Base-by-base conservation (phyloP, 2,888 invertebrate genomes). In the Lasioglossum lativentre region DNA sequence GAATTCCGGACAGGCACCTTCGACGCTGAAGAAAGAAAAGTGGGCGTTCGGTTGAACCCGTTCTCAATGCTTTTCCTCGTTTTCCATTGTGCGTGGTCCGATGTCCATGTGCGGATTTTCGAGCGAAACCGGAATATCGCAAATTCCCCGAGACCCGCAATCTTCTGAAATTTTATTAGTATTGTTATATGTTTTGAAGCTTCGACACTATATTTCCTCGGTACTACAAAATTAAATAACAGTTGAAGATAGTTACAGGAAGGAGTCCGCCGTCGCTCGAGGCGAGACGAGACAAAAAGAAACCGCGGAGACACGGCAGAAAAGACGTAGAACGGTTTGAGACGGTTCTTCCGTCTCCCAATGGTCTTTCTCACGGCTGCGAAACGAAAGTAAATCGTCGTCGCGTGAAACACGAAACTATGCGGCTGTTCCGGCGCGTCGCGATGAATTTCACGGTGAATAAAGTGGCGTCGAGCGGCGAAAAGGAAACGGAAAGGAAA, bases 371-470 rank as follows among this genome's bases (percentile, higher is more conserved):
- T 75, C 84, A 27, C 78, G 59, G n/a, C n/a, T n/a, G 42, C 59
- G 14, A 45, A 81, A 81, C 75, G 78, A 89, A 83, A 86, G 90
- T 86, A 77, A 88, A 88, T 89, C 85, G 89, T 68, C 78, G 90
- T 88, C 78, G 90, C 86, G 85, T 88, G 86, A 90, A 90, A 90
- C 88, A 76, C 82, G 81, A 82, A 82, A 85, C 81, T 76, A 70
- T 52, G 86, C 84, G 84, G 70, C 80, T 80, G 84, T 87, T 85
- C 80, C 85, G 82, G 68, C 81, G 82, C 79, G 85, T 83, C 85
- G 83, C 78, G 86, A 88, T 79, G 87, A 90, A 90, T 90, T 91
- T 90, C 85, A 90, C 87, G 87, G 86, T 42, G 86, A 86, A 88
- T 90, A 90, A 86, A 91, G 77, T 85, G 75, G 73, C 72, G 76